Conservation (phyloP, 2,797 vertebrate species). For the Sebastes minor region DNA sequence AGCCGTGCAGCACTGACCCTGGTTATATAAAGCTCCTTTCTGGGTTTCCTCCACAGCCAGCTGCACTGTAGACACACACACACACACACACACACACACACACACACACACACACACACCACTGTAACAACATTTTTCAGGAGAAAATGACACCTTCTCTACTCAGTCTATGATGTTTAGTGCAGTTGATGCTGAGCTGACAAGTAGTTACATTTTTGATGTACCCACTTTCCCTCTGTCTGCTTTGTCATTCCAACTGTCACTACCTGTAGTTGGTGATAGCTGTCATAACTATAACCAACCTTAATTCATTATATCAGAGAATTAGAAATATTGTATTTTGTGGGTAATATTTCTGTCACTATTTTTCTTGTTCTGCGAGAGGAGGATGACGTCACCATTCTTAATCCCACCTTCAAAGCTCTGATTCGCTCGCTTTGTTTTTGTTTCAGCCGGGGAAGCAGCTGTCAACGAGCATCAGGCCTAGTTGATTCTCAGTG, state of each 20-base stretch:
- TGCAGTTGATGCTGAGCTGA: not conserved
- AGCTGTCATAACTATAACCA: not conserved
- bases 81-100: not conserved
- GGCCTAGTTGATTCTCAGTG: not conserved
- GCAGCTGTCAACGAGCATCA: not conserved
- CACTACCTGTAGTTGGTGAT: not conserved
- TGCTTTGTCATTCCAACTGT: not conserved
- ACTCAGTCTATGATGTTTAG: not conserved
- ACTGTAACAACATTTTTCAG: not conserved
- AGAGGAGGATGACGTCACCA: not conserved
- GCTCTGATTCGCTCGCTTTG: not conserved
- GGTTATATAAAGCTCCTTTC: conserved; percentile 95
- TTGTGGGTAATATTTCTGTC: not conserved
- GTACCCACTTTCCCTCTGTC: not conserved
- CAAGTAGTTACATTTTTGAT: not conserved
- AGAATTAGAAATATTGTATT: not conserved
- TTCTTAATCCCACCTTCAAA: not conserved
- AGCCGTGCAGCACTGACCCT: conserved; percentile 96
- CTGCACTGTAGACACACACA: conserved; percentile 82
- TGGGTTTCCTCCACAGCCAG: conserved; percentile 93
- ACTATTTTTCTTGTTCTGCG: not conserved
- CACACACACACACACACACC: not conserved
- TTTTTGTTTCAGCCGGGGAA: not conserved
- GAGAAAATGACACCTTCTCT: not conserved
- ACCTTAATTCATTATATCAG: not conserved